These are phyloP conservation scores for Porphyrio hochstetteri DNA, from an alignment of 2,113 vertebrate genomes.

Conservation along the genomic window DNA sequence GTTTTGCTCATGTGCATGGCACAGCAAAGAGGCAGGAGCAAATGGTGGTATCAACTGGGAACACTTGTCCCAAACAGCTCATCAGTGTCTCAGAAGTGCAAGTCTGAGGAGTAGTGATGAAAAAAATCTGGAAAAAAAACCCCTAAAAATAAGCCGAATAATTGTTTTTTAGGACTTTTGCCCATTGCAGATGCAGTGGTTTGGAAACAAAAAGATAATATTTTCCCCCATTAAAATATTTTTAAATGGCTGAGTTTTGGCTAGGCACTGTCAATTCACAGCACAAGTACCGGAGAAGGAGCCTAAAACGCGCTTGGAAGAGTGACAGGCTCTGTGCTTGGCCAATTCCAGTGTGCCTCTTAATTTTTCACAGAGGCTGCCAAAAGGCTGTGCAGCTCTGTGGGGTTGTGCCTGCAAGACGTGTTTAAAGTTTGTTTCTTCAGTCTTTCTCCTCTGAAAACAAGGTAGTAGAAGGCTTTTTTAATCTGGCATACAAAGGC, in stretches of 20 bases:
- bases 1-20: neutral
- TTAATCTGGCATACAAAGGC: neutral
- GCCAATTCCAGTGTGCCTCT: neutral
- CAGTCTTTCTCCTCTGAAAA: neutral
- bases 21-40: neutral
- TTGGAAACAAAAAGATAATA: constrained; percentile 19
- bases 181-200: neutral
- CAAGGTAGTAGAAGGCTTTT: neutral
- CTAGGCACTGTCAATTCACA: neutral
- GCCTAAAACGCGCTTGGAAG: neutral
- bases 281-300: neutral
- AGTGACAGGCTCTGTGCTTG: constrained; percentile 13
- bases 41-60: neutral
- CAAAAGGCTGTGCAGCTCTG: neutral
- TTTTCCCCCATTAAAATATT: constrained; percentile 31
- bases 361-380: constrained; percentile 30
- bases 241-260: constrained; percentile 26
- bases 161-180: neutral
- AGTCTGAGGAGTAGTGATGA: neutral
- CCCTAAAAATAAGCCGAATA: neutral
- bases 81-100: neutral
- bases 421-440: neutral
- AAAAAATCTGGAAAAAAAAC: neutral
- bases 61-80: neutral
- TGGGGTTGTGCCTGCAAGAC: neutral